Evolutionary conservation across 2,888 invertebrate species (phyloP).

Genomic region (Eulithis prunata): DNA sequence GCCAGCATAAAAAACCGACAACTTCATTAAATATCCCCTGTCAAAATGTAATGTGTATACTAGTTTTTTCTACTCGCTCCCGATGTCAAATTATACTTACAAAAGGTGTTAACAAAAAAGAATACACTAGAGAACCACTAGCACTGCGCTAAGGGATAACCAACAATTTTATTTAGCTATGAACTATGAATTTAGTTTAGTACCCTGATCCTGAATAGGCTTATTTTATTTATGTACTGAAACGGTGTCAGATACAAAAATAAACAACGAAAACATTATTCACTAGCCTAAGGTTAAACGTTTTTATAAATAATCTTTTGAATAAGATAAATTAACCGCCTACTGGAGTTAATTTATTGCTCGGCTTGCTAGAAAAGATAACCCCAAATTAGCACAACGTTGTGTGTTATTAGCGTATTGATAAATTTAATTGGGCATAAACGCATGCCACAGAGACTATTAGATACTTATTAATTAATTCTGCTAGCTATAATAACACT

Average conservation of each 20-base stretch:
- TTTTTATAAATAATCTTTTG: slow-evolving; percentile 17
- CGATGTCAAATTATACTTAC: slow-evolving; percentile 82
- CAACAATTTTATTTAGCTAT: slow-evolving; percentile 65
- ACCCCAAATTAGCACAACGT: slow-evolving; percentile 43
- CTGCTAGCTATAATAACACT: not conserved
- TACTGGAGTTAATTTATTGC: slow-evolving; percentile 33
- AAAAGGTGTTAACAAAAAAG: slow-evolving; percentile 84
- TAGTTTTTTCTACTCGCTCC: slow-evolving; percentile 78
- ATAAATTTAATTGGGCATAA: slow-evolving; percentile 33
- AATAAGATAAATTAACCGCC: slow-evolving; percentile 19
- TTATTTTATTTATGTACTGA: slow-evolving; percentile 1
- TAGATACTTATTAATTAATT: not conserved
- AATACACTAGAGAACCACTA: slow-evolving; percentile 55
- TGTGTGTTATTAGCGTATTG: slow-evolving; percentile 21
- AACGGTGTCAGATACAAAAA: slow-evolving; percentile 15
- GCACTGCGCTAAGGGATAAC: slow-evolving; percentile 60
- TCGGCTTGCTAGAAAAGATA: slow-evolving; percentile 33
- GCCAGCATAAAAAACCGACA: slow-evolving; percentile 66
- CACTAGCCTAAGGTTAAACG: slow-evolving; percentile 24
- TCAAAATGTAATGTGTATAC: slow-evolving; percentile 82
- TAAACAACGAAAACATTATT: slow-evolving; percentile 15
- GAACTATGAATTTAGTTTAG: slow-evolving; percentile 1
- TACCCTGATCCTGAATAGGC: not conserved
- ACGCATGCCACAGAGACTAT: slow-evolving; percentile 2
- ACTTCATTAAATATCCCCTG: slow-evolving; percentile 84